Evolutionary conservation across 2,797 vertebrate species (phyloP).

Genomic region (Lophius americanus): DNA sequence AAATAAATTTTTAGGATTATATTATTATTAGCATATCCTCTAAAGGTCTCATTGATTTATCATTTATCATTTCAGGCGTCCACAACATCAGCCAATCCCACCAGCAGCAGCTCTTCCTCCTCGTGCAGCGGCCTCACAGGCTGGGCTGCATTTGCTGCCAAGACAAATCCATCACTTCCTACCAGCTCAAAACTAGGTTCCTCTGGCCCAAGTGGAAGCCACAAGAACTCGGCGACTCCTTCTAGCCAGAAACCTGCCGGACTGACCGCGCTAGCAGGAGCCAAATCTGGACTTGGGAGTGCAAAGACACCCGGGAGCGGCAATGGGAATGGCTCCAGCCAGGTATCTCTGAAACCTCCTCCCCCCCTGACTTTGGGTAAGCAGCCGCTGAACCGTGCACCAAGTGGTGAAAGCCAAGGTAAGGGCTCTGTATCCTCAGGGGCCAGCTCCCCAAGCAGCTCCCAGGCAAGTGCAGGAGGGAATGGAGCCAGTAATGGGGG

Average conservation of each 20-base stretch:
- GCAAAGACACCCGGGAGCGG: constrained; percentile 83
- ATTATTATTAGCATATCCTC: neutral
- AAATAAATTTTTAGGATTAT: neutral
- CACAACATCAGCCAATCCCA: constrained; percentile 86
- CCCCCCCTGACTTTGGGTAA: constrained; percentile 93
- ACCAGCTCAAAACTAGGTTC: constrained; percentile 87
- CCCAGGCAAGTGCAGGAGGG: constrained; percentile 66
- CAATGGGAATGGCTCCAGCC: constrained; percentile 77
- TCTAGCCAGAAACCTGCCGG: constrained; percentile 89
- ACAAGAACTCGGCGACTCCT: constrained; percentile 84
- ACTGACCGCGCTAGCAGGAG: constrained; percentile 85
- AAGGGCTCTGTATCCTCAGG: constrained; percentile 85
- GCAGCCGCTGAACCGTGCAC: constrained; percentile 89
- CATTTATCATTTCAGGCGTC: constrained; percentile 77
- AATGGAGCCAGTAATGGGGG: constrained; percentile 75
- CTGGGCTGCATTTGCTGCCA: constrained; percentile 96
- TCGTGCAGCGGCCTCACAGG: constrained; percentile 91
- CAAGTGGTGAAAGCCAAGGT: constrained; percentile 89
- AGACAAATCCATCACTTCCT: constrained; percentile 87
- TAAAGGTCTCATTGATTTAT: neutral
- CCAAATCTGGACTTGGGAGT: constrained; percentile 85
- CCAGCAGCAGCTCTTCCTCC: constrained; percentile 83
- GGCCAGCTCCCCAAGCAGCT: constrained; percentile 63
- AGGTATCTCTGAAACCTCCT: constrained; percentile 86
- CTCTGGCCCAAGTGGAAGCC: constrained; percentile 79